A percentile compares a stretch with the other conserved stretches of the same genome.
These are phyloP conservation scores for Pristionchus mayeri DNA, from an alignment of 2,888 invertebrate species.

Conservation along the genomic window DNA sequence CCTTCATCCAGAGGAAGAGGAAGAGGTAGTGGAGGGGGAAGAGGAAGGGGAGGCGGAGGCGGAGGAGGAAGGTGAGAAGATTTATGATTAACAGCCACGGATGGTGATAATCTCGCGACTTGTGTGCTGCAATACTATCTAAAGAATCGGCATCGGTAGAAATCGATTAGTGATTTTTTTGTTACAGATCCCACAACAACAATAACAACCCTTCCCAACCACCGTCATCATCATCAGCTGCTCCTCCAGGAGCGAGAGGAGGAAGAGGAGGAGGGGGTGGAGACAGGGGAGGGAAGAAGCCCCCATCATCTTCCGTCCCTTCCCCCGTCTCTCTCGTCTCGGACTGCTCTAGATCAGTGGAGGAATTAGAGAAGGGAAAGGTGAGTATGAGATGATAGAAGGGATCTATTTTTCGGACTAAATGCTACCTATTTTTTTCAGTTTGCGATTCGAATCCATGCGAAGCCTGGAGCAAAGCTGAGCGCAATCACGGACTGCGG, in stretches of 20 bases:
- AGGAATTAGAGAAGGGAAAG: slow-evolving; percentile 39
- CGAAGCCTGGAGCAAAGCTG: slow-evolving; percentile 45
- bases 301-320: neutral
- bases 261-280: neutral
- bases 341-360: slow-evolving; percentile 9
- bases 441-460: slow-evolving; percentile 41
- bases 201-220: neutral
- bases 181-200: neutral
- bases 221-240: slow-evolving; percentile 4
- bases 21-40: neutral
- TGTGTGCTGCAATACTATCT: neutral
- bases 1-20: neutral
- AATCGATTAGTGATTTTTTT: neutral
- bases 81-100: too few relatives aligned
- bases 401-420: neutral
- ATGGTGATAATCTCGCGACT: neutral
- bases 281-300: slow-evolving; percentile 34
- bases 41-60: neutral
- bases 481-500: slow-evolving; percentile 42
- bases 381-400: neutral
- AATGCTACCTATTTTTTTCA: neutral
- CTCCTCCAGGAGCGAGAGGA: neutral
- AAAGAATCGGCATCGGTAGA: too few relatives aligned
- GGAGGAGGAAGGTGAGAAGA: neutral
- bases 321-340: neutral